Base-by-base conservation (phyloP, 2,888 invertebrate genomes). In the Eupithecia insigniata region DNA sequence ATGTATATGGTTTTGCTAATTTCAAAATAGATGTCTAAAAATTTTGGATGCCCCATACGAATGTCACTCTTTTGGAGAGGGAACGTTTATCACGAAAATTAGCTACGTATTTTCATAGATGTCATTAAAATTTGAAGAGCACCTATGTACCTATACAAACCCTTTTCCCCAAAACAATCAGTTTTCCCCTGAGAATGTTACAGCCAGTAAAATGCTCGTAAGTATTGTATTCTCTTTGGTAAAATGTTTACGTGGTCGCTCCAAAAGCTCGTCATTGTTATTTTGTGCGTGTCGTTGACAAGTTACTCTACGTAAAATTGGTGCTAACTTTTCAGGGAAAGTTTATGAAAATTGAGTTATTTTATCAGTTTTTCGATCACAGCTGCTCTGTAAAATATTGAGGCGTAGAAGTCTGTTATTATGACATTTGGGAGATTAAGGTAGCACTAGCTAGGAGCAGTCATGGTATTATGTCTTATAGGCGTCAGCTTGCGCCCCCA, bases 311-410 rank as follows among this genome's bases (percentile, higher is more conserved):
- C 60, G 60, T 28, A 30, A 60, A 28, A 60, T 30, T 16, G 55
- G 55, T 55, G 55, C 26, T 55, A 51, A 60, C 60, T 30, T 30
- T 60, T 30, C 7, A 8, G 28, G 30, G 30, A 60, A 60, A 60
- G 2, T 60, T 60, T 30, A 60, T 60, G 60, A 30, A 60, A 60
- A 60, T 60, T 60, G 60, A 60, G 30, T 30, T 30, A 30, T 30
- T 18, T 18, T 60, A 30, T 28, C 60, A 18, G 18, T 60, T 60
- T 58, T 60, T 30, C 30, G 30, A 60, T 60, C 60, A 58, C 16
- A 30, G 28, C 18, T 60, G 30, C 30, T 30, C 12, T 28, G 58
- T 22, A 22, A 22, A 51, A 55, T 26, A 26, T 55, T 55, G 51
- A 10, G 22, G 51, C 51, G 12, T 51, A 22, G 8, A 7, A 22